Evolutionary conservation across 2,113 vertebrate genomes (phyloP).

Genomic region (Geococcyx californianus): DNA sequence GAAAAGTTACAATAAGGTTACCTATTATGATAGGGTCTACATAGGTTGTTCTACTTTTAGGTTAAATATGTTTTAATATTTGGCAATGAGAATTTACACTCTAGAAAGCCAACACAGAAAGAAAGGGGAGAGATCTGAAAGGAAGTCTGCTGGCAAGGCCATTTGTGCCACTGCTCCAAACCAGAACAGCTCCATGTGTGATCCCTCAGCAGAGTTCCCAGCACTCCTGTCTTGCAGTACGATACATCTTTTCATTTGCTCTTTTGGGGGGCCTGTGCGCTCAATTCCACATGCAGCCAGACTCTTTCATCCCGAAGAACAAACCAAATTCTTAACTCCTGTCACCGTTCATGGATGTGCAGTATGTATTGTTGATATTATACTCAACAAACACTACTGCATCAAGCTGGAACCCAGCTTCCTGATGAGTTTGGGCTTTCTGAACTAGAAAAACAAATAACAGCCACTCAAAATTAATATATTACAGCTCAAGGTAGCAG

Average conservation of each 20-base stretch:
- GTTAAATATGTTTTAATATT: not conserved
- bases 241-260: not conserved
- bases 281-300: not conserved
- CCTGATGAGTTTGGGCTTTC: fast-evolving
- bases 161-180: not conserved
- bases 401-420: not conserved
- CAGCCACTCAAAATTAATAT: not conserved
- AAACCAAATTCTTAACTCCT: not conserved
- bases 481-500: not conserved
- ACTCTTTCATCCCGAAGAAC: not conserved
- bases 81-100: not conserved
- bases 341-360: not conserved
- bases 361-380: not conserved
- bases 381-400: not conserved
- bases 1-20: not conserved
- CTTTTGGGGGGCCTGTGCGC: not conserved
- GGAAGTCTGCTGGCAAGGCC: fast-evolving
- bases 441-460: not conserved
- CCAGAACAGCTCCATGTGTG: not conserved
- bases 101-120: not conserved
- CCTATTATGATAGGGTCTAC: not conserved
- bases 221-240: not conserved
- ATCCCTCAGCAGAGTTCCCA: not conserved
- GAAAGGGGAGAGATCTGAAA: not conserved
- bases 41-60: not conserved